These are phyloP conservation scores for Micromys minutus DNA, from an alignment of 2,113 vertebrate species.

Conservation along the genomic window DNA sequence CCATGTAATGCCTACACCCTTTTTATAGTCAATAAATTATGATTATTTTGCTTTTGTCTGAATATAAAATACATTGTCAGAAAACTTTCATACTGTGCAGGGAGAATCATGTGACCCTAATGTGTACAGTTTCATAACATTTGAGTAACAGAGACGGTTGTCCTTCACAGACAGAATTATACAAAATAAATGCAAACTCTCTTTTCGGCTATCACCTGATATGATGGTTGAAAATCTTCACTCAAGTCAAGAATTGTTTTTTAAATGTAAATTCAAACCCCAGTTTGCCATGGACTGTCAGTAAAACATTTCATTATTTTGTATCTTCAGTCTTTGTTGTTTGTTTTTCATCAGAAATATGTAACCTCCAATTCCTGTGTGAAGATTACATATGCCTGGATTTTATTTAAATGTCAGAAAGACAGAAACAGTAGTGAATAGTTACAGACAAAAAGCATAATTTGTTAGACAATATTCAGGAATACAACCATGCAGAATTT, in stretches of 20 bases:
- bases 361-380: background rate
- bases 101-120: background rate
- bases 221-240: background rate
- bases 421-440: background rate
- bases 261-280: background rate
- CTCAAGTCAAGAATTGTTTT: background rate
- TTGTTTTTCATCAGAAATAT: background rate
- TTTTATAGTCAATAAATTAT: background rate
- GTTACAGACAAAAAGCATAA: background rate
- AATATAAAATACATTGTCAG: background rate
- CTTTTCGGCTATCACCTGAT: background rate
- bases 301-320: background rate
- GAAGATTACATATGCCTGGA: background rate
- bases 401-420: constrained; percentile 50
- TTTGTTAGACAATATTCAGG: background rate
- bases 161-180: background rate
- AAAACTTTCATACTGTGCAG: background rate
- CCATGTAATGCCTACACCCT: background rate
- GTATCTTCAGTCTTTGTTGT: background rate
- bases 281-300: background rate
- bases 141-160: background rate
- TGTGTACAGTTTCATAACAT: background rate
- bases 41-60: background rate
- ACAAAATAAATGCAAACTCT: background rate
- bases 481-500: background rate